Evolutionary conservation across 2,888 invertebrate genomes (phyloP).

Genomic region (Dryobotodes eremita): DNA sequence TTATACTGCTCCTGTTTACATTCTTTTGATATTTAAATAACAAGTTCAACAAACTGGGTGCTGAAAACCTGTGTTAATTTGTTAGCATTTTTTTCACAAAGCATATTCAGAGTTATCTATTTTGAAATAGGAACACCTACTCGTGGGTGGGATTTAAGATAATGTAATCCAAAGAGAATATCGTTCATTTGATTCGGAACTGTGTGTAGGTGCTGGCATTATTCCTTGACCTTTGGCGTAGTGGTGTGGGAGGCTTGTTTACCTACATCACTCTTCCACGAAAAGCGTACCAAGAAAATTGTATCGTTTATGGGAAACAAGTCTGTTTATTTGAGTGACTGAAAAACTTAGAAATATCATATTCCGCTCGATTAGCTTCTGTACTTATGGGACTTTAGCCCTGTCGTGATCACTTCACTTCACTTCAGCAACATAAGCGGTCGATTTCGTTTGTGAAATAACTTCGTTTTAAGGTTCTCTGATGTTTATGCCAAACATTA

Average conservation of each 20-base stretch:
- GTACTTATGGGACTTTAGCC: neutral
- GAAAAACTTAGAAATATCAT: conserved; percentile 14
- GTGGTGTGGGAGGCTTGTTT: conserved; percentile 66
- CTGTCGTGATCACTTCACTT: no score
- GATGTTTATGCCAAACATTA: conserved; percentile 19
- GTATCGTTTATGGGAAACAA: conserved; percentile 45
- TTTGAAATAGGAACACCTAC: conserved; percentile 39
- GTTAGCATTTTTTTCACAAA: conserved; percentile 43
- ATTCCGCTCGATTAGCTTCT: conserved; percentile 28
- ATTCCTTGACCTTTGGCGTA: conserved; percentile 71
- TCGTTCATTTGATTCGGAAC: conserved; percentile 62
- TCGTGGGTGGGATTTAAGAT: conserved; percentile 56
- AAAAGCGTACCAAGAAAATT: conserved; percentile 39
- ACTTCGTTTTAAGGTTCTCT: conserved; percentile 1
- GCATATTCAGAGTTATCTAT: conserved; percentile 29
- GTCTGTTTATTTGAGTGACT: conserved; percentile 32
- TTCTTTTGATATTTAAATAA: conserved; percentile 15
- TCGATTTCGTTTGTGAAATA: conserved; percentile 4
- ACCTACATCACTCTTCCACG: conserved; percentile 52
- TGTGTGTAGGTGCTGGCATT: conserved; percentile 69
- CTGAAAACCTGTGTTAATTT: conserved; percentile 23
- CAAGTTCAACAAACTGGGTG: conserved; percentile 24
- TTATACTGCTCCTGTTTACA: conserved; percentile 5
- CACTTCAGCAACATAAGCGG: neutral
- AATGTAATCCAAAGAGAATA: conserved; percentile 65